Evolutionary conservation across 2,113 vertebrate species (phyloP), one percentile per base, ranked within the genome.

Genomic region (Plectropomus leopardus): DNA sequence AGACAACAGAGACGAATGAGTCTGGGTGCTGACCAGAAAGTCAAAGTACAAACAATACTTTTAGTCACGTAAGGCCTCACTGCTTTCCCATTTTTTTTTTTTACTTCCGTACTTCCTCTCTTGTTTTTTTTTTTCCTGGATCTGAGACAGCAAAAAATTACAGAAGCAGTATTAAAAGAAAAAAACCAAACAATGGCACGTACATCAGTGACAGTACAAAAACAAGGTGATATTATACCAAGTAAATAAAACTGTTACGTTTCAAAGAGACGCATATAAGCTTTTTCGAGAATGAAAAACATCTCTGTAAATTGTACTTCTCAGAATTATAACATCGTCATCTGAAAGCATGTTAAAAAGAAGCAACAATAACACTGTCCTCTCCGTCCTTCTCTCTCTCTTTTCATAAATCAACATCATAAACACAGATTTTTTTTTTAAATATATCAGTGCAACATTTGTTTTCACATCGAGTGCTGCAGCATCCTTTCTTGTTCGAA

Each of bases 401-500:
- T 78, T 66, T 63, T 91, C 74, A 78, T 85, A 91, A 90, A 93
- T 87, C 90, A 89, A 91, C 82, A 90, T 88, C 87, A 93, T 92
- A 92, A 92, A 93, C 91, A 93, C 92, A 89, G 50, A 76, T 70
- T 80, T 54, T 72, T 83, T 75, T 78, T 88, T 93, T 93, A 92
- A 90, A 94, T 93, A 94, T 91, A 91, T 94, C 94, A 94, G 94
- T 94, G 94, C 93, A 94, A 93, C 92, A 86, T 93, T 89, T 87
- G 84, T 92, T 97, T 95, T 95, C 94, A 84, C 93, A 88, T 94
- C 89, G 89, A 95, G 96, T 96, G 95, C 96, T 94, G 94, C 96
- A 96, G 96, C 96, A 97, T 97, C 96, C 95, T 95, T 97, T 96
- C 95, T 44, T 89, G 91, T 92, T 92, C 92, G 89, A 85, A 83